phyloP scores from a whole-genome alignment of 1,140 invertebrate species.

The Ceratina australensis region DNA sequence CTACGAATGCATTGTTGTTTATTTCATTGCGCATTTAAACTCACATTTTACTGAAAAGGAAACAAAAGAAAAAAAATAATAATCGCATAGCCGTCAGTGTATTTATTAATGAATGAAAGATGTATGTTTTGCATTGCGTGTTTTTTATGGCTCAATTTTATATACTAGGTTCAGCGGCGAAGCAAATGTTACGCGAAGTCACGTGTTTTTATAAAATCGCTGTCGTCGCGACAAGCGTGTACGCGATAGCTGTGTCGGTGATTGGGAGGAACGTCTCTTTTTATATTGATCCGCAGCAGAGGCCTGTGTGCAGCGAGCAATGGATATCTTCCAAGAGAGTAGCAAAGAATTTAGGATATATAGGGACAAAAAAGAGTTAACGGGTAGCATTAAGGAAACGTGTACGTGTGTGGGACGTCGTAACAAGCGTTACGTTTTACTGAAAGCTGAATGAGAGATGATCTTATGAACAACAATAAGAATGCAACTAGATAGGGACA shows the following conservation, averaged over 20 bases:
- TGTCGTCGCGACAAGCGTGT: constrained; percentile 20
- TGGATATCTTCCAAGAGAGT: constrained; percentile 55
- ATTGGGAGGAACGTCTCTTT: constrained; percentile 43
- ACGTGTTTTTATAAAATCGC: constrained; percentile 45
- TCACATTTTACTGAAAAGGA: not conserved
- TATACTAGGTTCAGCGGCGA: constrained; percentile 40
- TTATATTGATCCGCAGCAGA: constrained; percentile 46
- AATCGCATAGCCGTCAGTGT: not conserved
- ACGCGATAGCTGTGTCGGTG: constrained; percentile 38
- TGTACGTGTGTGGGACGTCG: constrained; percentile 53
- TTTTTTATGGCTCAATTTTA: constrained; percentile 37
- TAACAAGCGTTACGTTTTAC: constrained; percentile 54
- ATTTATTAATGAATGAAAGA: constrained; percentile 29
- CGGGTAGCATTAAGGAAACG: constrained; percentile 33
- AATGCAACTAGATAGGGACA: constrained; percentile 77
- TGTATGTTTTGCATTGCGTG: constrained; percentile 23
- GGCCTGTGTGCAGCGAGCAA: constrained; percentile 38
- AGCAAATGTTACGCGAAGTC: constrained; percentile 31
- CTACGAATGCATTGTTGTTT: constrained; percentile 6
- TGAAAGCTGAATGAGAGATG: constrained; percentile 48
- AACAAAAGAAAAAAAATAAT: not conserved
- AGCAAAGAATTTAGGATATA: constrained; percentile 53
- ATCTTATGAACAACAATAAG: constrained; percentile 72
- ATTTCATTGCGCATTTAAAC: constrained; percentile 36
- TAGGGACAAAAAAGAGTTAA: constrained; percentile 30